These are phyloP conservation scores for Apis florea DNA, from an alignment of 1,140 invertebrate genomes.

Conservation along the genomic window DNA sequence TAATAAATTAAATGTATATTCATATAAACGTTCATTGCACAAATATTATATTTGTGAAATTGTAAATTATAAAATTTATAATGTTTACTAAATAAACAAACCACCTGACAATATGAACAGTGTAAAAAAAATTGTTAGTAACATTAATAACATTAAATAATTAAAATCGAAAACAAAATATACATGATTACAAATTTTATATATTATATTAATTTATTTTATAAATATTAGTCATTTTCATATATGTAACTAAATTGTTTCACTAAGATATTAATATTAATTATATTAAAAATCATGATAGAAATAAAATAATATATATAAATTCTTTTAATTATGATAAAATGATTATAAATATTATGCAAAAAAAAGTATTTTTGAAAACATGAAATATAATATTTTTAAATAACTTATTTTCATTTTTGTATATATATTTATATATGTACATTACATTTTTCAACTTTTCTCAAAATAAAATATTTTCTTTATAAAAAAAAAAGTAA, in stretches of 20 bases:
- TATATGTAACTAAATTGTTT: not conserved
- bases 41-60: not conserved
- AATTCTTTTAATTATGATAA: not conserved
- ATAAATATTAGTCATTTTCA: not conserved
- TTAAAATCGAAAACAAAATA: not conserved
- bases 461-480: too few species aligned
- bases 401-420: too few species aligned
- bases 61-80: constrained; percentile 4
- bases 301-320: not conserved
- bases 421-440: too few species aligned
- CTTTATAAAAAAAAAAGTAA: not conserved
- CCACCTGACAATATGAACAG: constrained; percentile 14
- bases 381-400: not conserved
- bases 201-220: not conserved
- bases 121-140: constrained; percentile 1
- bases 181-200: constrained; percentile 5
- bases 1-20: not conserved
- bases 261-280: not conserved
- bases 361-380: not conserved
- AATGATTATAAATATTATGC: not conserved
- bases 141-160: not conserved
- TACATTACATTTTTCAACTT: too few species aligned
- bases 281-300: not conserved
- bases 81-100: constrained; percentile 26
- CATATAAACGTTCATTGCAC: constrained; percentile 12